These are phyloP conservation scores for Polyploca ridens DNA, from an alignment of 2,888 invertebrate genomes.

Conservation along the genomic window DNA sequence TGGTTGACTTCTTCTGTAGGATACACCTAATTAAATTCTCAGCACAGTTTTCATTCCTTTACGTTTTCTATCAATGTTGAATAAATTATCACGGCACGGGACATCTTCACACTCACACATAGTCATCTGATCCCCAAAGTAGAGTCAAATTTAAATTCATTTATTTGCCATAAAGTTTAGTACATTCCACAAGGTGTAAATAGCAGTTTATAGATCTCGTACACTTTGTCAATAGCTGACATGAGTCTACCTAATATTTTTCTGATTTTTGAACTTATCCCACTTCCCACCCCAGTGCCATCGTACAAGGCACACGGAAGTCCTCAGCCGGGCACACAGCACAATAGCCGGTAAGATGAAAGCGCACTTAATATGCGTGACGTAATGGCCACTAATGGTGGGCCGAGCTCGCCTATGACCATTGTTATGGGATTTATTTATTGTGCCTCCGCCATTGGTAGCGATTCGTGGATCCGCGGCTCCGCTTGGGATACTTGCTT, in stretches of 20 bases:
- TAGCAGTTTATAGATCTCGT: no score
- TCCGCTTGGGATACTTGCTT: neutral
- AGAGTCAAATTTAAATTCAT: no score
- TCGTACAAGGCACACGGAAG: slow-evolving; percentile 67
- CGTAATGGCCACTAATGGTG: slow-evolving; percentile 66
- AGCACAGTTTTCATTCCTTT: no score
- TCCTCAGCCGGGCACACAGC: slow-evolving; percentile 43
- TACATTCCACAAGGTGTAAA: no score
- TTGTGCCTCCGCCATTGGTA: slow-evolving; percentile 25
- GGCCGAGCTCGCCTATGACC: slow-evolving; percentile 41
- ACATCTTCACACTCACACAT: no score
- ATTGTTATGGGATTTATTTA: slow-evolving; percentile 57
- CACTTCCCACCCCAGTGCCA: slow-evolving; percentile 6
- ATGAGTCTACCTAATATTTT: neutral
- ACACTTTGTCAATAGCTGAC: no score
- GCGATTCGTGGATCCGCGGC: slow-evolving; percentile 21
- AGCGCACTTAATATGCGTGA: slow-evolving; percentile 77
- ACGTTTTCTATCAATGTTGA: no score
- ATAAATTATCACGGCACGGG: no score
- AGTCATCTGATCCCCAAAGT: no score
- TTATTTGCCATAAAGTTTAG: no score
- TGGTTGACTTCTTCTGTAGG: no score
- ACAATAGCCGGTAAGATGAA: slow-evolving; percentile 81
- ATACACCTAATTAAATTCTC: no score
- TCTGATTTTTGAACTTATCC: slow-evolving; percentile 14